Conservation (phyloP, 2,888 invertebrate species). For the Drosophila nigricruria region DNA sequence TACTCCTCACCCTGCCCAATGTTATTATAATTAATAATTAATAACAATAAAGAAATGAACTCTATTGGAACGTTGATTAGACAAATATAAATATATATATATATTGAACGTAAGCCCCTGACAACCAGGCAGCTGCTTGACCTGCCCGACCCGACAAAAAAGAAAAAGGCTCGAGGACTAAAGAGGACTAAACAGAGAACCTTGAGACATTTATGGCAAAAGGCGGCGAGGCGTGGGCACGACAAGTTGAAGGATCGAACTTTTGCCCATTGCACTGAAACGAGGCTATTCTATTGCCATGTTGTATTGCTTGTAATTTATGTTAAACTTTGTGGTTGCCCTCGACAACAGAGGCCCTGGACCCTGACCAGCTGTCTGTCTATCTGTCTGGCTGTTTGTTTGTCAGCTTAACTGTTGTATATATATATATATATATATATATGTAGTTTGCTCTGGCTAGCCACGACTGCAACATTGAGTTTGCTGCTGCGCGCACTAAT, state of each 20-base stretch:
- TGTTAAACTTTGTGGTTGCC: constrained; percentile 67
- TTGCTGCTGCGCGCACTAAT: constrained; percentile 67
- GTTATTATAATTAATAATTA: background rate
- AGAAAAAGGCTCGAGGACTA: background rate
- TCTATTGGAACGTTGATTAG: background rate
- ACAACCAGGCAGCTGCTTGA: background rate
- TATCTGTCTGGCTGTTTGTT: constrained; percentile 11
- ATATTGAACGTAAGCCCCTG: background rate
- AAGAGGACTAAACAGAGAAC: no score
- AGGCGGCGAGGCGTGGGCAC: background rate
- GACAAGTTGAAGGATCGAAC: constrained; percentile 36
- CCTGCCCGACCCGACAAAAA: background rate
- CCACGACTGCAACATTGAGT: constrained; percentile 46
- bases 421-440: constrained; percentile 4
- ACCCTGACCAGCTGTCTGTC: constrained; percentile 8
- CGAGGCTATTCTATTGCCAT: constrained; percentile 45
- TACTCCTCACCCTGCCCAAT: no score
- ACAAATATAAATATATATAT: no score
- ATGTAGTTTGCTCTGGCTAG: constrained; percentile 49
- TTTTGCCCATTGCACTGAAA: constrained; percentile 21
- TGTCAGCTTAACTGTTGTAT: constrained; percentile 6
- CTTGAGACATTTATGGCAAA: constrained; percentile 18
- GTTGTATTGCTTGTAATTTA: constrained; percentile 63
- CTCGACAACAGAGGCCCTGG: constrained; percentile 19
- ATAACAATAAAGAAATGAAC: background rate